Percentiles rank a stretch among this genome's conserved stretches.
These are phyloP conservation scores for Semotilus atromaculatus DNA, from an alignment of 2,797 vertebrate genomes.

Conservation along the genomic window DNA sequence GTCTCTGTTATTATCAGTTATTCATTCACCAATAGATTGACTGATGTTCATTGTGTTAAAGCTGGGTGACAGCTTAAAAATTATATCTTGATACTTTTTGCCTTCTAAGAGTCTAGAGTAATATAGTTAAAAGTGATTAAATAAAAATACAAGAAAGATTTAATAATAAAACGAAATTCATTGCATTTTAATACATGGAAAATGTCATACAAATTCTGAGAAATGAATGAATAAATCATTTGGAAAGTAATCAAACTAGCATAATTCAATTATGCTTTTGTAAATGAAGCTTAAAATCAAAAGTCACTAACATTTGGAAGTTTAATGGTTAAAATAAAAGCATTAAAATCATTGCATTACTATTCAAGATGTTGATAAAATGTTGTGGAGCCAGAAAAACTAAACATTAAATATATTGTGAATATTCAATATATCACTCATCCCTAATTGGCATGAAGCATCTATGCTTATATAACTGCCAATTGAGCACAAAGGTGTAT, in stretches of 20 bases:
- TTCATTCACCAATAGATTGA: background rate
- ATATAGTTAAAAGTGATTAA: no score
- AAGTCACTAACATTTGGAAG: background rate
- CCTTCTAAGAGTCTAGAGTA: background rate
- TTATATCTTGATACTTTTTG: no score
- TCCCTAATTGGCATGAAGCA: background rate
- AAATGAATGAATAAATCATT: background rate
- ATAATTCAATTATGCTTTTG: background rate
- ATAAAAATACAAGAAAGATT: background rate
- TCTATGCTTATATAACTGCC: background rate
- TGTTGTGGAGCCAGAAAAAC: background rate
- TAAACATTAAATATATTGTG: background rate
- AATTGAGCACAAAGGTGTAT: conserved; percentile 1
- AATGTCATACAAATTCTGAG: background rate
- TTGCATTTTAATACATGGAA: background rate
- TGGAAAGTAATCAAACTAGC: background rate
- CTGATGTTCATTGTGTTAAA: background rate
- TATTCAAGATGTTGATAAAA: background rate
- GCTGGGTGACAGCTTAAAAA: background rate
- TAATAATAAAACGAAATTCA: background rate
- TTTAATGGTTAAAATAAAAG: background rate
- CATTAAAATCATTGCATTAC: background rate
- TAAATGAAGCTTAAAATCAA: background rate
- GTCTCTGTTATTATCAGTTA: background rate
- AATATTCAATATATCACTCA: background rate